phyloP scores from a whole-genome alignment of 2,797 vertebrate genomes.

The Eleutherodactylus coqui region DNA sequence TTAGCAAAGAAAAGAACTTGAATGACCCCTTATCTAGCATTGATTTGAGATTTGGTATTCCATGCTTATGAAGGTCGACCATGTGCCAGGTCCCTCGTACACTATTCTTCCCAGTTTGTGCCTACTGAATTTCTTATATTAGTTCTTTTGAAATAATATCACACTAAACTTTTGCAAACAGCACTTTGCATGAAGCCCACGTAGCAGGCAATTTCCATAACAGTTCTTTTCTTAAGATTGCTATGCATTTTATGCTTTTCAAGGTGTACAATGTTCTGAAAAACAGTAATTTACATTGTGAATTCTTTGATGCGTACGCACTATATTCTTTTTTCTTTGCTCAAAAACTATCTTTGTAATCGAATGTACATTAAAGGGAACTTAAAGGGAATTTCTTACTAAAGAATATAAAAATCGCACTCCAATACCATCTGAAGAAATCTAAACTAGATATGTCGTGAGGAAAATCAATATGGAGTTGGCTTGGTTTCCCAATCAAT shows the following conservation, averaged over 20 bases:
- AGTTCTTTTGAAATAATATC: conserved; percentile 1
- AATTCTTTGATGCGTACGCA: conserved; percentile 52
- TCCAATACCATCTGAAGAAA: conserved; percentile 10
- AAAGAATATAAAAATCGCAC: conserved; percentile 18
- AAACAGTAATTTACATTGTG: conserved; percentile 60
- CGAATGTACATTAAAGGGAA: conserved; percentile 48
- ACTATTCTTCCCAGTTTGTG: too few species aligned
- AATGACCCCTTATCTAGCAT: too few species aligned
- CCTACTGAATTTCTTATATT: neutral
- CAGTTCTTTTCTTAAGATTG: conserved; percentile 55
- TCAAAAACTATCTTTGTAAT: conserved; percentile 47
- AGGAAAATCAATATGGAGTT: conserved; percentile 35
- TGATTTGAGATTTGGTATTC: neutral
- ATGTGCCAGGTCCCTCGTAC: neutral
- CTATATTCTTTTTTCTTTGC: conserved; percentile 36
- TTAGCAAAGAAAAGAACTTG: too few species aligned
- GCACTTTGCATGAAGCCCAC: conserved; percentile 58
- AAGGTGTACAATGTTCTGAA: conserved; percentile 57
- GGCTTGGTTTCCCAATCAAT: conserved; percentile 38
- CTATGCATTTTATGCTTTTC: conserved; percentile 55
- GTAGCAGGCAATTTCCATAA: conserved; percentile 60
- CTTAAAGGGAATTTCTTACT: conserved; percentile 39
- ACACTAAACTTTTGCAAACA: conserved; percentile 35
- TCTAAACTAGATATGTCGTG: conserved; percentile 27
- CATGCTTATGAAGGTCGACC: neutral